phyloP scores from a whole-genome alignment of 2,888 invertebrate species.

The Spicauda simplicius region DNA sequence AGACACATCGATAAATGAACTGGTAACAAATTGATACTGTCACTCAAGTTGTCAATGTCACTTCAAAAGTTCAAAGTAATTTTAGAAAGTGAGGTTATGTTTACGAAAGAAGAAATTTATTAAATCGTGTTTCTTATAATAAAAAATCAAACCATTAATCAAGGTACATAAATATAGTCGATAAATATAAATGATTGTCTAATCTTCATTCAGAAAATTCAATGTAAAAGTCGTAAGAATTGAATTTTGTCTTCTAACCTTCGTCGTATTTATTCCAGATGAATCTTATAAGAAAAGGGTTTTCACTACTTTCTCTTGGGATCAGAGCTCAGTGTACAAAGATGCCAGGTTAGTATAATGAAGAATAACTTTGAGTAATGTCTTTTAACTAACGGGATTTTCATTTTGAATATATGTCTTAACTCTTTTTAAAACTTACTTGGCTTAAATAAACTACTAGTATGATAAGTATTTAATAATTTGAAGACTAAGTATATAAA shows the following conservation, averaged over 20 bases:
- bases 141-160: neutral
- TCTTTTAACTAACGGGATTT: too few species aligned
- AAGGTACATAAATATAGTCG: neutral
- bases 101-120: neutral
- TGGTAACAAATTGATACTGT: too few species aligned
- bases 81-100: neutral
- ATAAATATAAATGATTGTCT: neutral
- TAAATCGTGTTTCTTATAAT: neutral
- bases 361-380: too few species aligned
- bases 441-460: too few species aligned
- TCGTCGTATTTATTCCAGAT: slow-evolving; percentile 61
- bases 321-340: slow-evolving; percentile 63
- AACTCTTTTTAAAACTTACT: too few species aligned
- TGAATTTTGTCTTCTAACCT: slow-evolving; percentile 28
- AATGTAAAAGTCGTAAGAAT: neutral
- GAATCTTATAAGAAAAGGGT: slow-evolving; percentile 71
- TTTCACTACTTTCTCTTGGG: slow-evolving; percentile 65
- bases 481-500: too few species aligned
- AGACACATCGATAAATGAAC: too few species aligned
- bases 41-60: neutral
- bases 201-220: neutral
- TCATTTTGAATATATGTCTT: too few species aligned
- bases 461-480: too few species aligned
- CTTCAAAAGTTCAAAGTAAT: neutral
- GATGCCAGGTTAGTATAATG: slow-evolving; percentile 55